A percentile compares a stretch with the other conserved stretches of the same genome.
Evolutionary conservation across 2,797 vertebrate species (phyloP).

Genomic region (Ciconia nigra): DNA sequence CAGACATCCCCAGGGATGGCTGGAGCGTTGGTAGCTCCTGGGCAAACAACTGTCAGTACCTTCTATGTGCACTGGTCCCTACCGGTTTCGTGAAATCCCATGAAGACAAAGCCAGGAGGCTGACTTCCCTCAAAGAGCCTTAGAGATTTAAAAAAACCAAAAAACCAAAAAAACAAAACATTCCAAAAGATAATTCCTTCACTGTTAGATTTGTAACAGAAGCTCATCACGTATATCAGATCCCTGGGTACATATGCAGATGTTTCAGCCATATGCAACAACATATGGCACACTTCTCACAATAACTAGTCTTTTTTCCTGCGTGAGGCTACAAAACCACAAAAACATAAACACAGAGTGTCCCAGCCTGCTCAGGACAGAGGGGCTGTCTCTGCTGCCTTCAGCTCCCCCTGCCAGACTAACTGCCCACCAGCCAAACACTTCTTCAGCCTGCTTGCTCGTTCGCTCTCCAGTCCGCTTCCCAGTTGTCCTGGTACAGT

Average conservation of each 20-base stretch:
- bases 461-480: not conserved
- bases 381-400: not conserved
- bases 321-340: not conserved
- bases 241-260: constrained; percentile 46
- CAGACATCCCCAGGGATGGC: not conserved
- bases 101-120: not conserved
- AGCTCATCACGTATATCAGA: constrained; percentile 13
- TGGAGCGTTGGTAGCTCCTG: not conserved
- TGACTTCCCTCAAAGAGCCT: not conserved
- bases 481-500: not conserved
- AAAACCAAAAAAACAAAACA: not conserved
- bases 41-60: not conserved
- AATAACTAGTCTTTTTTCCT: constrained; percentile 20
- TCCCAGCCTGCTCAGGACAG: not conserved
- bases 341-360: not conserved
- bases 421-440: not conserved
- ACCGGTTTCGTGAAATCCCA: not conserved
- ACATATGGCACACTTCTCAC: not conserved
- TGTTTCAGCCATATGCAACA: constrained; percentile 61
- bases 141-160: not conserved
- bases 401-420: not conserved
- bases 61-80: not conserved
- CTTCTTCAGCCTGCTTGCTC: not conserved
- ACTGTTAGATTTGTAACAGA: constrained; percentile 9
- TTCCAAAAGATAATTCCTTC: not conserved